phyloP scores from a whole-genome alignment of 2,888 invertebrate genomes.

The Drosophila neonasuta region DNA sequence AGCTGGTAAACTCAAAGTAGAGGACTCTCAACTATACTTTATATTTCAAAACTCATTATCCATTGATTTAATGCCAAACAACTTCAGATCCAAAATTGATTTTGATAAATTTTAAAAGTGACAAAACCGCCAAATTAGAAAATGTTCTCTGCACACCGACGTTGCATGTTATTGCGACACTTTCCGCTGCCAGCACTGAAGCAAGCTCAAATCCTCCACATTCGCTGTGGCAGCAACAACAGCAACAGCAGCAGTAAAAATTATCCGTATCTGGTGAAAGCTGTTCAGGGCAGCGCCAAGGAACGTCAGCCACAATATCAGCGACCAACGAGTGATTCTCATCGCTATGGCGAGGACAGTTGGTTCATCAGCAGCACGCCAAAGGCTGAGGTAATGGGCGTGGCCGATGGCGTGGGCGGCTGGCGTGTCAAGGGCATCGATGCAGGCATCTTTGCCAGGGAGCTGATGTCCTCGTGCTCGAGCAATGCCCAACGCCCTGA shows the following conservation, averaged over 20 bases:
- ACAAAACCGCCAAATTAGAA: background rate
- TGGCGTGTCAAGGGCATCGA: conserved; percentile 98
- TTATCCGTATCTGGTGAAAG: conserved; percentile 53
- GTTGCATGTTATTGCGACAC: background rate
- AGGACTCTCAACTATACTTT: no score
- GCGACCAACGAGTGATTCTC: background rate
- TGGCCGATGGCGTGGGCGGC: conserved; percentile 98
- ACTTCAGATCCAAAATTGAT: background rate
- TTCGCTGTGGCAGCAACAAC: conserved; percentile 2
- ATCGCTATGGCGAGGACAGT: conserved; percentile 64
- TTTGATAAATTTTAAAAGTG: background rate
- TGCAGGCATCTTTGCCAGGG: conserved; percentile 95
- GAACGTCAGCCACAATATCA: background rate
- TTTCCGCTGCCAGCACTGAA: background rate
- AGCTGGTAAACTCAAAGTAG: no score
- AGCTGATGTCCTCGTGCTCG: conserved; percentile 96
- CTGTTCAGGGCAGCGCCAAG: conserved; percentile 57
- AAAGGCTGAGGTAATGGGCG: conserved; percentile 84
- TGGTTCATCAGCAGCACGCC: conserved; percentile 57
- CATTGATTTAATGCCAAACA: background rate
- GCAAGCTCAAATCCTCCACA: background rate
- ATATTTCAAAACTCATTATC: no score
- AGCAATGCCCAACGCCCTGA: conserved; percentile 92
- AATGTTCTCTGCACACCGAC: conserved; percentile 26
- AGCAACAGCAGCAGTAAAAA: background rate